These are phyloP conservation scores for Acronicta aceris DNA, from an alignment of 2,888 invertebrate genomes.

Conservation along the genomic window DNA sequence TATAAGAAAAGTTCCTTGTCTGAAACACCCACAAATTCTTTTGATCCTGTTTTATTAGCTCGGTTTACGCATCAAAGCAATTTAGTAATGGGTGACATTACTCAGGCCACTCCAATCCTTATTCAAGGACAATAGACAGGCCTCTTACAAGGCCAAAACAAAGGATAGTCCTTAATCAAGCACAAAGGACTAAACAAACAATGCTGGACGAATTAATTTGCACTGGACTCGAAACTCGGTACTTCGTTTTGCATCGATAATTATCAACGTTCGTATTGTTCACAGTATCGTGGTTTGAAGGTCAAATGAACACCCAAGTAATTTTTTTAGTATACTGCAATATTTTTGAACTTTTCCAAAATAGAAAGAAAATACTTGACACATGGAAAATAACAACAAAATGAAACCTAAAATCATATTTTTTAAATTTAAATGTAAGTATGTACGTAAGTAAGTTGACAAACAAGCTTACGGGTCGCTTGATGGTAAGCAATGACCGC, in stretches of 20 bases:
- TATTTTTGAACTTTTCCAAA: too few species aligned
- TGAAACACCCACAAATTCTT: conserved; percentile 7
- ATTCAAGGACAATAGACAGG: conserved; percentile 20
- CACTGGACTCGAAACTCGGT: conserved; percentile 17
- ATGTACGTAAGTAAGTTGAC: too few species aligned
- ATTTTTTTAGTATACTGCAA: too few species aligned
- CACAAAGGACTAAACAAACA: conserved; percentile 45
- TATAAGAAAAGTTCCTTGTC: too few species aligned
- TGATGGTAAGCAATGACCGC: too few species aligned
- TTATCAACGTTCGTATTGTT: conserved; percentile 35
- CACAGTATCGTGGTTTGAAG: background rate
- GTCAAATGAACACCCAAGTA: background rate
- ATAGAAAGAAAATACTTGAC: too few species aligned
- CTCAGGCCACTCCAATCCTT: conserved; percentile 13
- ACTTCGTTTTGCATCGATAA: conserved; percentile 35
- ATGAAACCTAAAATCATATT: too few species aligned
- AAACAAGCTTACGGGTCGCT: too few species aligned
- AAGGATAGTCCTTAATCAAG: conserved; percentile 30
- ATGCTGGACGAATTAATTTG: conserved; percentile 35
- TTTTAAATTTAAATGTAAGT: too few species aligned
- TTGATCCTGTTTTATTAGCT: conserved; percentile 19
- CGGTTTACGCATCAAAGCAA: conserved; percentile 32
- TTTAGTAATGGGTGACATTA: conserved; percentile 37
- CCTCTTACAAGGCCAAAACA: background rate
- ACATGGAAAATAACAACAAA: too few species aligned